Evolutionary conservation across 2,888 invertebrate species (phyloP), one percentile per base, ranked within the genome.

Genomic region (Ornithoptera alexandrae): DNA sequence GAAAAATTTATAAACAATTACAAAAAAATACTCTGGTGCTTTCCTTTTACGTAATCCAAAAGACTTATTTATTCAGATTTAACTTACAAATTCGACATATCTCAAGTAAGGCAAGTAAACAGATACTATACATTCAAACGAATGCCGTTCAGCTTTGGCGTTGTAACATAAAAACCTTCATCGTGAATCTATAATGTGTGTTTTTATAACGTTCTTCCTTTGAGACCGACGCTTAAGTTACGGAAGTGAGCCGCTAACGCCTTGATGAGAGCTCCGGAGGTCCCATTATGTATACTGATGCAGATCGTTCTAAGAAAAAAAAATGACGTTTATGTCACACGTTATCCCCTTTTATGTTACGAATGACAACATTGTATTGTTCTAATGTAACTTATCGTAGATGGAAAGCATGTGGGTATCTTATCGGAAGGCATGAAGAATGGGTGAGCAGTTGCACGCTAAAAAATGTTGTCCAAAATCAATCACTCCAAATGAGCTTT

Each of bases 401-500:
- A 72, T 65, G 63, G 69, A 72, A 65, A 70, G 63, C 36, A 67
- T 61, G 64, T 66, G 36, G 62, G 62, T 65, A 70, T 72, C 70
- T 72, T 66, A 72, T 72, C 70, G 57, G 58, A 50, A 61, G 18
- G 50, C 56, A 68, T 70, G 64, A 72, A 72, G 66, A 68, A 72
- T 72, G 61, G 57, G 68, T 59, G 62, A 24, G 68, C 46, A 67
- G 53, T 61, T 50, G 63, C 46, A 39, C 62, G 61, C 63, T 61
- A 66, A 65, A 30, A 68, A 63, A 46, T 46, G 65, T 65, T 62
- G 68, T 68, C 60, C 59, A 30, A 70, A 62, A 72, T 70, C 70
- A 70, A 72, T 72, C 68, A 72, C 22, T 68, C 59, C 65, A 3
- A 65, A 65, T 68, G 62, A 70, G 59, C 63, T 20, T 62, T 62